A percentile compares a stretch with the other conserved stretches of the same genome.
These are phyloP conservation scores for Sinocyclocheilus anophthalmus DNA, from an alignment of 2,113 vertebrate genomes.

Conservation along the genomic window DNA sequence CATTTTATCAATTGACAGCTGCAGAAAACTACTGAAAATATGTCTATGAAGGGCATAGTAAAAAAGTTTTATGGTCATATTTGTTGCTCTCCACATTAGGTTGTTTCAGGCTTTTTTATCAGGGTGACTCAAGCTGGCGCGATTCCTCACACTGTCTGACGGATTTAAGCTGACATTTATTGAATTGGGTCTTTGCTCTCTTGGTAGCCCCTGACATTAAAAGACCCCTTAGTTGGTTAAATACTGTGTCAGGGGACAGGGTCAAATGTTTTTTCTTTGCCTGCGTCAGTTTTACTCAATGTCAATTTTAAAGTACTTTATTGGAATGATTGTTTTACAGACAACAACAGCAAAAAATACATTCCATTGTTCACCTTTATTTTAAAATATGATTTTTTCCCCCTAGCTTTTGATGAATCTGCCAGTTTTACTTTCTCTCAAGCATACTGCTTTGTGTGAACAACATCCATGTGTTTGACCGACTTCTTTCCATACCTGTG, in stretches of 20 bases:
- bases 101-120: background rate
- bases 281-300: background rate
- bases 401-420: background rate
- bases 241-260: background rate
- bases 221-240: background rate
- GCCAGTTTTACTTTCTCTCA: background rate
- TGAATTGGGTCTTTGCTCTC: conserved; percentile 31
- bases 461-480: background rate
- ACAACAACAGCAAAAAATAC: background rate
- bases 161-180: conserved; percentile 19
- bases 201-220: background rate
- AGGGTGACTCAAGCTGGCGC: background rate
- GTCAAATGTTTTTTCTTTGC: background rate
- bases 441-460: background rate
- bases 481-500: background rate
- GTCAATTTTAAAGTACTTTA: background rate
- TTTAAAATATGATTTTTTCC: background rate
- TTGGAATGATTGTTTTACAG: background rate
- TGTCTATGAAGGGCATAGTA: too few relatives aligned
- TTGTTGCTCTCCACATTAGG: background rate
- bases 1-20: background rate
- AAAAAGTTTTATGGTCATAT: background rate
- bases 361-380: background rate
- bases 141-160: background rate
- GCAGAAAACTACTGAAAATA: background rate